These are phyloP conservation scores for Sebastes steindachneri DNA, from an alignment of 2,797 vertebrate genomes.

Conservation along the genomic window DNA sequence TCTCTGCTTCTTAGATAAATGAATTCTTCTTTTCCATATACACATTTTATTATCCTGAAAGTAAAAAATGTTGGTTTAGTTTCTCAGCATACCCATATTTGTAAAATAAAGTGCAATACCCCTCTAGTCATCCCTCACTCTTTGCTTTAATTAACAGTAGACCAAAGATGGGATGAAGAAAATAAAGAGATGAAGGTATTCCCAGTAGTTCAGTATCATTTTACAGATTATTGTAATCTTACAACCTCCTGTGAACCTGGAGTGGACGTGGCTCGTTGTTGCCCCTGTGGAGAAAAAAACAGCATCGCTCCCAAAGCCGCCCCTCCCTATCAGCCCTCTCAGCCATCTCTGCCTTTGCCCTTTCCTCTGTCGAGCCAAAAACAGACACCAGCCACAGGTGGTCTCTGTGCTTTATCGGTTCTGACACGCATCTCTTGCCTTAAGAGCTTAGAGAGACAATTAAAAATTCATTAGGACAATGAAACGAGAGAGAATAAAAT, in stretches of 20 bases:
- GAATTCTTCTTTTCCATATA: background rate
- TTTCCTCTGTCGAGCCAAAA: conserved; percentile 70
- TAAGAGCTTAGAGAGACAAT: conserved; percentile 77
- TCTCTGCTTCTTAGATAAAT: background rate
- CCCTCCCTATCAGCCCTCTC: conserved; percentile 45
- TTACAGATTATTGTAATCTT: conserved; percentile 7
- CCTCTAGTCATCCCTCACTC: background rate
- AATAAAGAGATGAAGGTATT: background rate
- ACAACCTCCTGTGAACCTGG: background rate
- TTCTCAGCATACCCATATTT: background rate
- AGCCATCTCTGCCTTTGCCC: conserved; percentile 76
- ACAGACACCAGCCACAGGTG: conserved; percentile 78
- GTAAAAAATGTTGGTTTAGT: background rate
- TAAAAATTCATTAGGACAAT: conserved; percentile 77
- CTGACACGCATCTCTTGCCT: conserved; percentile 75
- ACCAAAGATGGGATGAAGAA: background rate
- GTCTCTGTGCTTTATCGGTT: conserved; percentile 73
- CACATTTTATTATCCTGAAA: background rate
- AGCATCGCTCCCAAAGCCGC: conserved; percentile 1
- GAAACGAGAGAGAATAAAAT: conserved; percentile 55
- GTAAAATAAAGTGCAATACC: background rate
- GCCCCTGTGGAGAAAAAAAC: conserved; percentile 10
- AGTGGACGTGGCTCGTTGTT: conserved; percentile 9
- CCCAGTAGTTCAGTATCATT: background rate
- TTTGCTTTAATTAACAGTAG: background rate